These are phyloP conservation scores for Apostichopus japonicus DNA, from an alignment of 35 echinoderm and acorn worm genomes.

Conservation along the genomic window DNA sequence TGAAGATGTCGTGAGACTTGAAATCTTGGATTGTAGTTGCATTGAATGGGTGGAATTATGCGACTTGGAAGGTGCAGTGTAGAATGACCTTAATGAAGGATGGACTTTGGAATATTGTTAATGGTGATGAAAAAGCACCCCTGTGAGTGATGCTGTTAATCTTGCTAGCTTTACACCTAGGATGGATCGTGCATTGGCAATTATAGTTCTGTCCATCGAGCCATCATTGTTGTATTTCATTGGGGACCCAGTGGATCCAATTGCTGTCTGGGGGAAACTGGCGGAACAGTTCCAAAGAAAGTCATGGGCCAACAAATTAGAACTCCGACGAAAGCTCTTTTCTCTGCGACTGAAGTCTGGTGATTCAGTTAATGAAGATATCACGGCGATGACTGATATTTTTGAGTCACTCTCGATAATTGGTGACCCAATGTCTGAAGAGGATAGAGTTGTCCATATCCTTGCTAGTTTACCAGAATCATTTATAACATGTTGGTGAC, in stretches of 20 bases:
- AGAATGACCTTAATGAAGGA: conserved; percentile 17
- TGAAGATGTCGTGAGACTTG: too few relatives aligned
- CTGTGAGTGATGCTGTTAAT: neutral
- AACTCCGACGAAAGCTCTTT: neutral
- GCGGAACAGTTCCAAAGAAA: conserved; percentile 29
- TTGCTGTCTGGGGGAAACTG: neutral
- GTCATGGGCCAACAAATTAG: conserved; percentile 1
- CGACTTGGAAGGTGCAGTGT: conserved; percentile 36
- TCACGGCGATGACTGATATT: conserved; percentile 4
- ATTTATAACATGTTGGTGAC: conserved; percentile 23
- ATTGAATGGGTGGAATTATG: conserved; percentile 11
- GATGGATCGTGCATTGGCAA: conserved; percentile 9
- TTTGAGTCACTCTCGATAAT: neutral
- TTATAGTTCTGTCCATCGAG: conserved; percentile 13
- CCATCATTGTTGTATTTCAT: neutral
- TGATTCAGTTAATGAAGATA: neutral
- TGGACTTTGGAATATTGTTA: neutral
- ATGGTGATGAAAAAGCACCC: neutral
- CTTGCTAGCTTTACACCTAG: neutral
- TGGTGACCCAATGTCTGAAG: conserved; percentile 8
- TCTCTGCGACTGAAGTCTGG: conserved; percentile 16
- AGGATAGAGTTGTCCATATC: conserved; percentile 17
- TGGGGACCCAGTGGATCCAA: neutral
- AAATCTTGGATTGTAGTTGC: neutral
- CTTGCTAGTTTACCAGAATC: conserved; percentile 24